Base-by-base conservation (phyloP, 2,888 invertebrate species). In the Andrena praecox region DNA sequence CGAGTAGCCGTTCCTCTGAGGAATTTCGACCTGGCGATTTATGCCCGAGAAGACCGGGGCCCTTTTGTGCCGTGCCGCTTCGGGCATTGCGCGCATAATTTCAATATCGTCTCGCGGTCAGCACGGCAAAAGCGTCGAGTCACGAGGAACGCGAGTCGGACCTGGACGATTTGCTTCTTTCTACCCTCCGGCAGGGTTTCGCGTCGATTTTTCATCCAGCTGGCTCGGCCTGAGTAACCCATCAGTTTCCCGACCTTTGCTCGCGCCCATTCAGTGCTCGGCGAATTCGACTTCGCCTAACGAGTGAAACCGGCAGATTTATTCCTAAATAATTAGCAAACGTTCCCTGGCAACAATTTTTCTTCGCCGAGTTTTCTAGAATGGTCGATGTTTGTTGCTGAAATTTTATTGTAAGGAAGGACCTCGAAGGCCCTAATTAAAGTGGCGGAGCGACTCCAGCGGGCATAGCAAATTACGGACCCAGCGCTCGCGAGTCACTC, bases 21-120 rank as follows among this genome's bases (percentile, higher is more conserved):
- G 87, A 87, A 87, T 87, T 87, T 87, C 85, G 80, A 80, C 73
- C 73, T 48, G 73, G 66, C 81, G 86, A 88, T 88, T 87, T 87
- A 87, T 87, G 76, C 80, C 42, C 31, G 59, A 72, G 52, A 64
- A 50, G 62, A 35, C 54, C 20, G 54, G 27, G 33, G 62, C 73
- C 73, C 87, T 85, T 86, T 87, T 87, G 86, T 85, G 71, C 76
- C 78, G 63, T 71, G 84, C 86, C 87, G 86, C 87, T 60, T 42
- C 80, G 71, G 70, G 82, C 81, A 86, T 86, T 77, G 86, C 85
- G 80, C 77, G 84, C 85, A 87, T 87, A 85, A 87, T 87, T 87
- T 87, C 87, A 80, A 87, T 87, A 87, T 87, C 87, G 82, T 64
- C 68, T 56, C 66, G 73, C 62, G 56, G 29, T 63, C 48, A 63